A percentile compares a stretch with the other conserved stretches of the same genome.
phyloP scores from a whole-genome alignment of 2,797 vertebrate genomes.

The Hoplostethus mediterraneus region DNA sequence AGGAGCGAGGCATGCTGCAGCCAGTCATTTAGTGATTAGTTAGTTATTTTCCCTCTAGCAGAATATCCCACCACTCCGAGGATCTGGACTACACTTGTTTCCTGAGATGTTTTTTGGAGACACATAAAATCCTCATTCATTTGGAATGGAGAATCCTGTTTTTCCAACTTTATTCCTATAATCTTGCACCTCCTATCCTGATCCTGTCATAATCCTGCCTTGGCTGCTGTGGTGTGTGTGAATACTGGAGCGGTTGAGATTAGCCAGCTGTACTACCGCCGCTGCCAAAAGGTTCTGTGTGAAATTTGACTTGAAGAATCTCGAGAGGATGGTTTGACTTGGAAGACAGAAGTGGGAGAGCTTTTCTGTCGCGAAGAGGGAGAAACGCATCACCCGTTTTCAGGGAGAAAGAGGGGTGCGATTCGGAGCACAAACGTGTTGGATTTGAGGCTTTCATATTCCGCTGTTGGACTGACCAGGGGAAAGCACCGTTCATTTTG shows the following conservation, averaged over 20 bases:
- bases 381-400: not conserved
- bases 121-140: not conserved
- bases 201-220: conserved; percentile 23
- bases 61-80: not conserved
- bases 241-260: conserved; percentile 15
- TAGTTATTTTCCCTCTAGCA: conserved; percentile 39
- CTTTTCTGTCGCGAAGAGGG: conserved; percentile 13
- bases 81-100: conserved; percentile 8
- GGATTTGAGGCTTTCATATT: conserved; percentile 21
- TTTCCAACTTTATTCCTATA: conserved; percentile 5
- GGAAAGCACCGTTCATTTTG: not conserved
- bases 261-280: conserved; percentile 31
- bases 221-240: conserved; percentile 24
- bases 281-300: conserved; percentile 30
- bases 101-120: conserved; percentile 14
- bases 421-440: not conserved
- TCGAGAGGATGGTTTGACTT: conserved; percentile 58
- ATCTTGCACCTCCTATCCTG: conserved; percentile 18
- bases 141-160: conserved; percentile 9
- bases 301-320: conserved; percentile 45
- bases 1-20: conserved; percentile 59
- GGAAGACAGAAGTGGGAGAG: conserved; percentile 23
- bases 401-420: conserved; percentile 4
- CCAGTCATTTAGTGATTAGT: conserved; percentile 44
- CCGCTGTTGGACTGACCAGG: conserved; percentile 9